phyloP scores from a whole-genome alignment of 2,797 vertebrate genomes.

The Megalops cyprinoides region DNA sequence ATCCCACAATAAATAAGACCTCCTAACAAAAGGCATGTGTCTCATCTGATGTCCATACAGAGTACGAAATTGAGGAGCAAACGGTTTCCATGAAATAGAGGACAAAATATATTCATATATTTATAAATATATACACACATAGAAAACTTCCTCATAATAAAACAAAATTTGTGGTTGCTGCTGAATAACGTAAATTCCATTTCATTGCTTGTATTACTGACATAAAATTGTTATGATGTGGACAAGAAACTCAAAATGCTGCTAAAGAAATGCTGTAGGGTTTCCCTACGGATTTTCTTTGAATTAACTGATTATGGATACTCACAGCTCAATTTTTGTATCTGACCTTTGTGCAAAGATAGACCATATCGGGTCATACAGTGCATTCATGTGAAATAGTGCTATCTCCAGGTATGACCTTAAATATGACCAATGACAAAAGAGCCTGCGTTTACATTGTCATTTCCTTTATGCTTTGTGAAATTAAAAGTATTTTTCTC shows the following conservation, averaged over 20 bases:
- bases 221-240: background rate
- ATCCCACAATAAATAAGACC: conserved; percentile 75
- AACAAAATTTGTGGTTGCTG: conserved; percentile 9
- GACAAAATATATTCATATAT: conserved; percentile 24
- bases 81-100: conserved; percentile 26
- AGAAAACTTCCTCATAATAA: conserved; percentile 1
- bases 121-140: conserved; percentile 28
- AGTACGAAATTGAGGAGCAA: conserved; percentile 80
- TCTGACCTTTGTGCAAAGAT: background rate
- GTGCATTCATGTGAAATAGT: conserved; percentile 31
- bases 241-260: background rate
- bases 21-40: conserved; percentile 82
- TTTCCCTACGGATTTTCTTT: conserved; percentile 6
- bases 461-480: conserved; percentile 25
- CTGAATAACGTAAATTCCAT: background rate
- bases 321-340: conserved; percentile 15
- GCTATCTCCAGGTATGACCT: conserved; percentile 22
- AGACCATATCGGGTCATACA: conserved; percentile 3
- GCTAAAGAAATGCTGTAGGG: conserved; percentile 1
- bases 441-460: conserved; percentile 20
- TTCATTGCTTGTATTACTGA: conserved; percentile 19
- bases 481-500: conserved; percentile 28
- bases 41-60: conserved; percentile 79
- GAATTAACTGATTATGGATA: conserved; percentile 17
- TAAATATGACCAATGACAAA: conserved; percentile 16